Evolutionary conservation across 2,797 vertebrate genomes (phyloP).

Genomic region (Orientallactaga sibirica): DNA sequence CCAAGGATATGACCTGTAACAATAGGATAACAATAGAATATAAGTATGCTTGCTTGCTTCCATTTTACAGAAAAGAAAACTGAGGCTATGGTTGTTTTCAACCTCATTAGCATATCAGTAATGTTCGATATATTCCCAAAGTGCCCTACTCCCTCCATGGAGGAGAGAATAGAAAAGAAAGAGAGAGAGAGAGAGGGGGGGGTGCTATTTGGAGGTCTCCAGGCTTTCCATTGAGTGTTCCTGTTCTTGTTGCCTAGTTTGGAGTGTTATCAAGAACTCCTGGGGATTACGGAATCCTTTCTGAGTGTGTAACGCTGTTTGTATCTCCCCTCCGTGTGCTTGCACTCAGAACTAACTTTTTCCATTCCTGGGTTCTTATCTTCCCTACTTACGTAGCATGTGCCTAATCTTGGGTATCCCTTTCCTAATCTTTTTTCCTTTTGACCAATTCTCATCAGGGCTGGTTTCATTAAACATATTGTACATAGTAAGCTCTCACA

Average conservation of each 20-base stretch:
- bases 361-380: constrained; percentile 41
- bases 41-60: not conserved
- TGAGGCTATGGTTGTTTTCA: not conserved
- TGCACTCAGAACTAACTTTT: constrained; percentile 43
- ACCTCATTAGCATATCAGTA: constrained; percentile 38
- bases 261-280: not conserved
- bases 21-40: not conserved
- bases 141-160: constrained; percentile 57
- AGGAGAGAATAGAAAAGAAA: constrained; percentile 53
- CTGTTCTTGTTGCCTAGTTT: not conserved
- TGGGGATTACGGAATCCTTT: not conserved
- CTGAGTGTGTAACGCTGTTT: constrained; percentile 36
- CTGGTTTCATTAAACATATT: constrained; percentile 37
- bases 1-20: not conserved
- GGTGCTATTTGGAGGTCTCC: not conserved
- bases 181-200: not conserved
- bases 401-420: constrained; percentile 70
- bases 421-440: constrained; percentile 45
- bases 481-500: constrained; percentile 7
- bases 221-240: not conserved
- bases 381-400: constrained; percentile 70
- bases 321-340: not conserved
- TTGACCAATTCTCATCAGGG: constrained; percentile 72
- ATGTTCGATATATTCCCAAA: not conserved
- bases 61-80: constrained; percentile 48